A percentile compares a stretch with the other conserved stretches of the same genome.
These are phyloP conservation scores for Macrotus californicus DNA, from an alignment of 2,113 vertebrate genomes.

Conservation along the genomic window DNA sequence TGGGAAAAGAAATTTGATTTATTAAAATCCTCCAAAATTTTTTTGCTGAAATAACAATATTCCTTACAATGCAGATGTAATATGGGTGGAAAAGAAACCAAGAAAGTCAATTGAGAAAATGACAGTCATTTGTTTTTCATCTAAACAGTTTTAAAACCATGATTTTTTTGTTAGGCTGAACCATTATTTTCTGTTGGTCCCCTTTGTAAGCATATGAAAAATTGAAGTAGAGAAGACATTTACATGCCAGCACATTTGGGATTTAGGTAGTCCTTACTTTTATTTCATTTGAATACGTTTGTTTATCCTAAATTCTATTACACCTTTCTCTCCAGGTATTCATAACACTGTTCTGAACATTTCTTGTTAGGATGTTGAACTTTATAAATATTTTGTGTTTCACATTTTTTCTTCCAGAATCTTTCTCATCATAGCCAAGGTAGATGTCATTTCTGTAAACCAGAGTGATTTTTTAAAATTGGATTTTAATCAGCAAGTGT, in stretches of 20 bases:
- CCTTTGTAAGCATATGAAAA: neutral
- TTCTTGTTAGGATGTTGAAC: slow-evolving; percentile 13
- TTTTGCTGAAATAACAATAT: neutral
- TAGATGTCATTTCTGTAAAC: neutral
- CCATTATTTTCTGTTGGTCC: neutral
- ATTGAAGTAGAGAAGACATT: neutral
- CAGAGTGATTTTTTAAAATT: neutral
- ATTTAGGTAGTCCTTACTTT: neutral
- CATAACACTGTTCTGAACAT: neutral
- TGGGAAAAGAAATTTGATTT: neutral
- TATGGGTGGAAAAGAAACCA: neutral
- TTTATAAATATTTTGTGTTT: neutral
- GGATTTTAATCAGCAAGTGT: neutral
- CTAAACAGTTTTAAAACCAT: neutral
- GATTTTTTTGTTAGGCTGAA: neutral
- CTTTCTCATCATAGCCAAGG: neutral
- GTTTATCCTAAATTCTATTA: neutral
- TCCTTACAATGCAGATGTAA: slow-evolving; percentile 19
- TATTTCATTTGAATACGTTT: slow-evolving; percentile 3
- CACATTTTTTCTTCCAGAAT: neutral
- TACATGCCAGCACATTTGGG: neutral
- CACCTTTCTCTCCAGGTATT: neutral
- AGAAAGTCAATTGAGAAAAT: neutral
- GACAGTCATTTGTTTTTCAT: neutral
- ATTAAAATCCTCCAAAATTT: neutral